Conservation (phyloP, 2,113 vertebrate genomes). For the Ciconia stormi region DNA sequence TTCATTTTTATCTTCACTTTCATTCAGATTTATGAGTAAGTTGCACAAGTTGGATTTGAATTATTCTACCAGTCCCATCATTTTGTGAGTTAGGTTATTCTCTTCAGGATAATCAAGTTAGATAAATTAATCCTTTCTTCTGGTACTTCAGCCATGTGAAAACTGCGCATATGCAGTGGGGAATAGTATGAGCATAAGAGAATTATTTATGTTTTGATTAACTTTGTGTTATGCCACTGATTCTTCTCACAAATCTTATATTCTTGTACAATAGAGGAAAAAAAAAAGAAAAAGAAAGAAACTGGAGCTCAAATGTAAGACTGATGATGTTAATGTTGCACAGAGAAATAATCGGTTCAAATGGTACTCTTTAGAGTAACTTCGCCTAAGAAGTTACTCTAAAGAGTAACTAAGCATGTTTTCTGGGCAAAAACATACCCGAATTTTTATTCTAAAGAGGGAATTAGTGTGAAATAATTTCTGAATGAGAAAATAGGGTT, state of each 20-base stretch:
- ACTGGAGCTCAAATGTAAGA: not conserved
- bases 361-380: not conserved
- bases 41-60: not conserved
- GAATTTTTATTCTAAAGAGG: not conserved
- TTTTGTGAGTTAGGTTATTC: not conserved
- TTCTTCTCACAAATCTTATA: not conserved
- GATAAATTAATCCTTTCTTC: not conserved
- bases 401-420: too few species aligned
- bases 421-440: not conserved
- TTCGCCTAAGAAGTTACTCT: not conserved
- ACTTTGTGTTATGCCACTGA: not conserved
- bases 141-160: not conserved
- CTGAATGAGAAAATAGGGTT: not conserved
- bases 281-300: not conserved
- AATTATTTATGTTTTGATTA: conserved; percentile 19
- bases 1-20: not conserved
- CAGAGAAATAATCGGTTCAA: not conserved
- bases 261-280: not conserved
- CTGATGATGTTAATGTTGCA: not conserved
- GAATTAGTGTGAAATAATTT: not conserved
- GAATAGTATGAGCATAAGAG: not conserved
- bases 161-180: not conserved
- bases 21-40: not conserved
- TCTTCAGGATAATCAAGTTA: not conserved
- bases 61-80: not conserved